phyloP scores from a whole-genome alignment of 2,888 invertebrate genomes.

The Pantelozetes paolii region DNA sequence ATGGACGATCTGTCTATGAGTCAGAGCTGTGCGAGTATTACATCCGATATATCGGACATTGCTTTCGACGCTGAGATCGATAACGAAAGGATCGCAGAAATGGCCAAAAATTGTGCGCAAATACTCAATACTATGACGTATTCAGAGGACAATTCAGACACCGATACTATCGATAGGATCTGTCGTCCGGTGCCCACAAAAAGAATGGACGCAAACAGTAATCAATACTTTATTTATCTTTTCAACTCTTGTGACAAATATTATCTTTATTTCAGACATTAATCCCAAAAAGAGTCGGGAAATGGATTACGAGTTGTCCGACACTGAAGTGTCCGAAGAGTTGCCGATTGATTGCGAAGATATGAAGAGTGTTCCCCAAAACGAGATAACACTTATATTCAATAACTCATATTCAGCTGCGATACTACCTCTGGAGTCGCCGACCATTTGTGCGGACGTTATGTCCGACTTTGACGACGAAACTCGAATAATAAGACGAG shows the following conservation, averaged over 20 bases:
- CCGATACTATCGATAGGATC: slow-evolving; percentile 10
- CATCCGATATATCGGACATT: slow-evolving; percentile 41
- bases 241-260: neutral
- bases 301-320: slow-evolving; percentile 59
- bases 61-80: slow-evolving; percentile 14
- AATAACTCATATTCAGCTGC: neutral
- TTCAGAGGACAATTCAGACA: neutral
- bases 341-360: slow-evolving; percentile 48
- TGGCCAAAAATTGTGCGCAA: slow-evolving; percentile 32
- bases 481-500: slow-evolving; percentile 39
- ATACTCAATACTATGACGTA: neutral
- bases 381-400: slow-evolving; percentile 35
- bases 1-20: slow-evolving; percentile 67
- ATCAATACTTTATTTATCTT: neutral
- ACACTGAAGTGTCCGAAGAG: slow-evolving; percentile 56
- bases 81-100: slow-evolving; percentile 23
- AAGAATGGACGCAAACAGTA: neutral
- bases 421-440: slow-evolving; percentile 10
- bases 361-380: neutral
- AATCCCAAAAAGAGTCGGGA: too few species aligned
- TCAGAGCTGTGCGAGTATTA: slow-evolving; percentile 36
- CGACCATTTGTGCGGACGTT: slow-evolving; percentile 22
- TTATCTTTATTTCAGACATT: too few species aligned
- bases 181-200: neutral
- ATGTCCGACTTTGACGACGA: slow-evolving; percentile 47